phyloP scores from a whole-genome alignment of 2,113 vertebrate species.

The Aptenodytes patagonicus region DNA sequence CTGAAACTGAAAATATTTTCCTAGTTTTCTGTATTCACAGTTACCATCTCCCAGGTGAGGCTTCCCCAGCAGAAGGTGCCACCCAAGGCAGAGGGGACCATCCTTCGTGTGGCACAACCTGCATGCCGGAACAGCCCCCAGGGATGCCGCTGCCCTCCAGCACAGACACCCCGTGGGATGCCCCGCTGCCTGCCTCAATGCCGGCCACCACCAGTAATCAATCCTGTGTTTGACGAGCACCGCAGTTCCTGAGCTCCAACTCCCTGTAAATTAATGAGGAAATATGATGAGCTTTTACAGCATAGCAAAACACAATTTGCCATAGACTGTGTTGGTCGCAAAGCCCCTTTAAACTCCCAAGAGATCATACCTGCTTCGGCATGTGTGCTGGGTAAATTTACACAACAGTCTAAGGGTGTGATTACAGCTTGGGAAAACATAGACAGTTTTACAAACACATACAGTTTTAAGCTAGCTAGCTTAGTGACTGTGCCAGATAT shows the following conservation, averaged over 20 bases:
- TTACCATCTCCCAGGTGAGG: background rate
- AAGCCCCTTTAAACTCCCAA: background rate
- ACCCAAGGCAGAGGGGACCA: background rate
- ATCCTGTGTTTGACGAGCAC: background rate
- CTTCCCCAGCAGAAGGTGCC: background rate
- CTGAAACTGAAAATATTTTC: background rate
- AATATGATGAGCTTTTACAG: background rate
- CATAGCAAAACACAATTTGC: background rate
- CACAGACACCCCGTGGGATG: background rate
- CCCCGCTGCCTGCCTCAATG: accelerated
- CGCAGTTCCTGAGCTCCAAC: background rate
- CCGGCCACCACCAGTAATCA: background rate
- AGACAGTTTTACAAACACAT: background rate
- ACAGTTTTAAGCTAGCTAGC: background rate
- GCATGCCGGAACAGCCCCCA: accelerated
- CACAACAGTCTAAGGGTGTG: background rate
- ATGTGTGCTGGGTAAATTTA: background rate
- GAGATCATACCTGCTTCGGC: background rate
- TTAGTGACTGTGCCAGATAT: background rate
- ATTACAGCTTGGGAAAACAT: slow-evolving; percentile 6
- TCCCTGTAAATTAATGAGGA: background rate
- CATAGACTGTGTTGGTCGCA: background rate
- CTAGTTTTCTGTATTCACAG: background rate
- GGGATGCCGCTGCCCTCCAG: background rate
- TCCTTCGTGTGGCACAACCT: background rate